Percentiles rank a stretch among this genome's conserved stretches.
Evolutionary conservation across 2,797 vertebrate species (phyloP).

Genomic region (Notolabrus celidotus): DNA sequence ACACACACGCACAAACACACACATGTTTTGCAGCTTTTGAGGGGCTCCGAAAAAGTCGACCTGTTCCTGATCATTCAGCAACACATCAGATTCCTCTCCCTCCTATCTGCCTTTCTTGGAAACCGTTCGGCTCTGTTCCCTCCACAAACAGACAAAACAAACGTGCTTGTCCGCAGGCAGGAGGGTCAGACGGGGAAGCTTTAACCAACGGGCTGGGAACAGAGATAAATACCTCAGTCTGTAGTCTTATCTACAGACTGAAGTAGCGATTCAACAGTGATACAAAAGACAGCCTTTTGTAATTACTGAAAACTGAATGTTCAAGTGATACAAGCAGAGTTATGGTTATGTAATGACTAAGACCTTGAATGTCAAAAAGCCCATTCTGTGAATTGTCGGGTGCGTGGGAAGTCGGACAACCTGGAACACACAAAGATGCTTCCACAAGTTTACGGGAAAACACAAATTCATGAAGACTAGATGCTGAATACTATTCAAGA

Average conservation of each 20-base stretch:
- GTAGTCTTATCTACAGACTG: background rate
- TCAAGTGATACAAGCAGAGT: background rate
- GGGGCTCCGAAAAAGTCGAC: slow-evolving; percentile 8
- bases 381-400: background rate
- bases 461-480: slow-evolving; percentile 7
- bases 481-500: background rate
- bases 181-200: slow-evolving; percentile 17
- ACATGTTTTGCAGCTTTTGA: slow-evolving; percentile 20
- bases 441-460: slow-evolving; percentile 18
- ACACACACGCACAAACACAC: too few species aligned
- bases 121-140: slow-evolving; percentile 12
- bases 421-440: background rate
- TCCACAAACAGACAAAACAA: slow-evolving; percentile 51
- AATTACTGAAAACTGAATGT: background rate
- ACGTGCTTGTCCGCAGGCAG: background rate
- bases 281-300: background rate
- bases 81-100: slow-evolving; percentile 16
- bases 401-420: slow-evolving; percentile 19
- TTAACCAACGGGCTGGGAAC: background rate
- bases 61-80: slow-evolving; percentile 15
- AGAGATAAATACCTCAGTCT: background rate
- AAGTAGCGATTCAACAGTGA: background rate
- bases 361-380: slow-evolving; percentile 16
- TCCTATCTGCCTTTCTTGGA: slow-evolving; percentile 17
- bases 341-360: slow-evolving; percentile 13